Percentiles rank a stretch among this genome's conserved stretches.
phyloP scores from a whole-genome alignment of 2,113 vertebrate genomes.

The Mormoops blainvillei region DNA sequence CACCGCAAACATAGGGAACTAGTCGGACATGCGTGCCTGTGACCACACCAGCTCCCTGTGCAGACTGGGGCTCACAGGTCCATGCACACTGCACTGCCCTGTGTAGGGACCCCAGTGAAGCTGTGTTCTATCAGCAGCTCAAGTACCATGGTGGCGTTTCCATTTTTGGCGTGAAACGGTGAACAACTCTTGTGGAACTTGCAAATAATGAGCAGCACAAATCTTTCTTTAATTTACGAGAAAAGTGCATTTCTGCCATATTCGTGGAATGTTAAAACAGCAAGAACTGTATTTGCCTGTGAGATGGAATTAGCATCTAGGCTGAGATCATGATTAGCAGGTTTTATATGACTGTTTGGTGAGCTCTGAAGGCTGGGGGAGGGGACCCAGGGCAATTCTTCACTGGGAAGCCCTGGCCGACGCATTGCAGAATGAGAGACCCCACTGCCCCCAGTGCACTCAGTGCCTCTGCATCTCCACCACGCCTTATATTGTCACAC shows the following conservation, averaged over 20 bases:
- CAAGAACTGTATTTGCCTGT: background rate
- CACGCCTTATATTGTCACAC: accelerated
- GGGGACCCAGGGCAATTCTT: background rate
- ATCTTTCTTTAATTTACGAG: background rate
- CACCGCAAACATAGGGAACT: background rate
- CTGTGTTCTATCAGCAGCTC: background rate
- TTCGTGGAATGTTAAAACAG: background rate
- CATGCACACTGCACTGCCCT: accelerated
- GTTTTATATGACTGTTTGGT: background rate
- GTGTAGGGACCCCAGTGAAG: accelerated
- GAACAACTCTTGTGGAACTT: background rate
- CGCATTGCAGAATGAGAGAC: background rate
- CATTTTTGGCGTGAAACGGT: background rate
- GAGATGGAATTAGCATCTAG: background rate
- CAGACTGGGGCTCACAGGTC: too few species aligned
- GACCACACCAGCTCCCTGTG: background rate
- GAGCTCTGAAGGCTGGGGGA: background rate
- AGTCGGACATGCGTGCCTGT: accelerated
- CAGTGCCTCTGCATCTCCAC: background rate
- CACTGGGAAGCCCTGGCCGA: background rate
- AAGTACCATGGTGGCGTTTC: background rate
- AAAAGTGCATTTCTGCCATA: background rate
- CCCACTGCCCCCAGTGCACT: accelerated
- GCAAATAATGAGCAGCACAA: background rate
- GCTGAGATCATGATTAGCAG: background rate